Evolutionary conservation across 2,888 invertebrate genomes (phyloP).

Genomic region (Margaritifera margaritifera): DNA sequence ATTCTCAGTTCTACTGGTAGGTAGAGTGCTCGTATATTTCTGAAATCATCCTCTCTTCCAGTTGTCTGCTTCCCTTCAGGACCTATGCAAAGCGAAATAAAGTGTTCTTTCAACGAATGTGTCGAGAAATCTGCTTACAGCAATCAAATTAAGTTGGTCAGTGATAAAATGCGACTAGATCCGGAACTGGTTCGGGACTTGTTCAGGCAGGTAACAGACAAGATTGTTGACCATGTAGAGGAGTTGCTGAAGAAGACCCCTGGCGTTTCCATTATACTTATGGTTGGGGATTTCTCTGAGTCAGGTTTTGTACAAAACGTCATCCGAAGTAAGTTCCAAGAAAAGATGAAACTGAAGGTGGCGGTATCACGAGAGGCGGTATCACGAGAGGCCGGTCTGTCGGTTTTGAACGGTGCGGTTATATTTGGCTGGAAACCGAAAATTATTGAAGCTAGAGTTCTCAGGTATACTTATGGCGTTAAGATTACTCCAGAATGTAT

Average conservation of each 20-base stretch:
- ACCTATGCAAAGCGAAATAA: conserved; percentile 3
- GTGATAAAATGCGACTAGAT: conserved; percentile 11
- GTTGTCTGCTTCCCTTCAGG: conserved; percentile 5
- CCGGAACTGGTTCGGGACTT: conserved; percentile 3
- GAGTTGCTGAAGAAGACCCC: neutral
- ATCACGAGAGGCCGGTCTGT: no score
- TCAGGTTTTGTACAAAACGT: conserved; percentile 11
- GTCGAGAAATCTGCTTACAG: neutral
- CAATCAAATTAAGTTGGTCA: conserved; percentile 1
- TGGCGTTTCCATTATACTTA: conserved; percentile 16
- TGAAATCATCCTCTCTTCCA: no score
- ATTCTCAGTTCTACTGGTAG: no score
- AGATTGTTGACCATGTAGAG: conserved; percentile 7
- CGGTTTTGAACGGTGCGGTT: no score
- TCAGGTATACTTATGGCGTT: no score
- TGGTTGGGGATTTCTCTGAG: conserved; percentile 22
- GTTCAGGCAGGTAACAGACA: conserved; percentile 9
- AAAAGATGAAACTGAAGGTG: neutral
- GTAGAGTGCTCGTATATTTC: no score
- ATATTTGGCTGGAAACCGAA: no score
- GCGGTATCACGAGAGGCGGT: conserved; percentile 8
- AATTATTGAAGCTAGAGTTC: no score
- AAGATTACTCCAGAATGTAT: no score
- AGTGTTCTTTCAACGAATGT: conserved; percentile 1
- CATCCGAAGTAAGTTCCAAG: neutral